These are phyloP conservation scores for Helogale parvula DNA, from an alignment of 2,113 vertebrate species.

Conservation along the genomic window DNA sequence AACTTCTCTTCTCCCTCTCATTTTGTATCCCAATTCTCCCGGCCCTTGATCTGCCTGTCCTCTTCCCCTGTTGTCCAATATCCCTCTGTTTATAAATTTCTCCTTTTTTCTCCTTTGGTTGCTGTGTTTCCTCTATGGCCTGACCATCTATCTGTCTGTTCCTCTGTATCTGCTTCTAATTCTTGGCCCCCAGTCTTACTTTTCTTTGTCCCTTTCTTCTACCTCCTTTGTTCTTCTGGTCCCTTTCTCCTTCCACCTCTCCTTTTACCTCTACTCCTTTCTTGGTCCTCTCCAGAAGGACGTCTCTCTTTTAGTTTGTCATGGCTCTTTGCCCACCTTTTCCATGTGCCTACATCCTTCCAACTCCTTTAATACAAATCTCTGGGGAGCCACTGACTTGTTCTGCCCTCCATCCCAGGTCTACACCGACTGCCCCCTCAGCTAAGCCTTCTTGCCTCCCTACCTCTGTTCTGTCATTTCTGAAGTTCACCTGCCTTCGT, in stretches of 20 bases:
- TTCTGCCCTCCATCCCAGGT: not conserved
- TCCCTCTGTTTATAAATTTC: not conserved
- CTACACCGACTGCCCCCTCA: not conserved
- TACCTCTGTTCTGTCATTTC: conserved; percentile 23
- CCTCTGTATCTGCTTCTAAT: not conserved
- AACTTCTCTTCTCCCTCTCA: not conserved
- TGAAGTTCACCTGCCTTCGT: not conserved
- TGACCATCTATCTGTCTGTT: not conserved
- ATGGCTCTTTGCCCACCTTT: not conserved
- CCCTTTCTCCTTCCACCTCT: not conserved
- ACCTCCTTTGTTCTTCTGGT: not conserved
- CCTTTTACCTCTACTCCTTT: not conserved
- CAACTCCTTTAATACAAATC: not conserved
- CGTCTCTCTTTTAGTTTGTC: not conserved
- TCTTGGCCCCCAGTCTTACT: not conserved
- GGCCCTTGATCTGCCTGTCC: not conserved
- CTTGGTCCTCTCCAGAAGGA: not conserved
- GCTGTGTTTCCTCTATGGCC: not conserved
- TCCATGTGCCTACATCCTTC: not conserved
- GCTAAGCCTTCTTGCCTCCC: not conserved
- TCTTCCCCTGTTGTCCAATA: not conserved
- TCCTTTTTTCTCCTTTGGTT: not conserved
- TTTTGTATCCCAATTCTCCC: not conserved
- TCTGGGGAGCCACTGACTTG: not conserved
- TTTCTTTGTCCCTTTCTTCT: not conserved